Evolutionary conservation across 2,797 vertebrate genomes (phyloP).

Genomic region (Myripristis jacobus): DNA sequence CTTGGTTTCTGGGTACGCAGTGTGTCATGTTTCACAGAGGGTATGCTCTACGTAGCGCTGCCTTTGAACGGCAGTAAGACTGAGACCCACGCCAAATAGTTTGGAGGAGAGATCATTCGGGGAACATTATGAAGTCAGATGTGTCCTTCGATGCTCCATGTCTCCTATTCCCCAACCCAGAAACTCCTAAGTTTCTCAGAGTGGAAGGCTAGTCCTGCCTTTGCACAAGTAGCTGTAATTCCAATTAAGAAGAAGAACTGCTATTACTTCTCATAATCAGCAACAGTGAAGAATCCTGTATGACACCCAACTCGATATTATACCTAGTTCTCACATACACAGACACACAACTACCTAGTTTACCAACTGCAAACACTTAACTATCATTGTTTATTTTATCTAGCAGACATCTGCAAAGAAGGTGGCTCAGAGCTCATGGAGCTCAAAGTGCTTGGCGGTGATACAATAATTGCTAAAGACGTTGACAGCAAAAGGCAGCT

Average conservation of each 20-base stretch:
- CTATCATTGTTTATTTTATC: constrained; percentile 67
- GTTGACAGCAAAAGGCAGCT: constrained; percentile 84
- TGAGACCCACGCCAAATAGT: constrained; percentile 76
- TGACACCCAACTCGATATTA: constrained; percentile 24
- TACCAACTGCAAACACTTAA: constrained; percentile 64
- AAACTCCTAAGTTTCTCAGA: constrained; percentile 33
- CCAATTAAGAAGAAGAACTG: constrained; percentile 18
- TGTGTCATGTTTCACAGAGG: constrained; percentile 76
- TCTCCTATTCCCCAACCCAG: constrained; percentile 52
- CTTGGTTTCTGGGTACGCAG: constrained; percentile 45
- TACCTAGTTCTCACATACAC: background rate
- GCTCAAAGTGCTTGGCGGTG: constrained; percentile 70
- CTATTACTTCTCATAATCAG: constrained; percentile 32
- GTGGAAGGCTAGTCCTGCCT: constrained; percentile 22
- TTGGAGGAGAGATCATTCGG: constrained; percentile 76
- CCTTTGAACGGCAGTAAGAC: constrained; percentile 71
- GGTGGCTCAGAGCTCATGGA: constrained; percentile 68
- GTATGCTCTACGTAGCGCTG: constrained; percentile 50
- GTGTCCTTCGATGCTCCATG: constrained; percentile 68
- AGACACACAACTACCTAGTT: constrained; percentile 16
- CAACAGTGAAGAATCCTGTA: constrained; percentile 11
- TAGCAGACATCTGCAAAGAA: constrained; percentile 77
- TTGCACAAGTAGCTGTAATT: constrained; percentile 22
- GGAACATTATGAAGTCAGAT: constrained; percentile 76
- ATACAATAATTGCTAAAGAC: constrained; percentile 84